Evolutionary conservation across 2,797 vertebrate genomes (phyloP).

Genomic region (Mormyrus hasselquistii): DNA sequence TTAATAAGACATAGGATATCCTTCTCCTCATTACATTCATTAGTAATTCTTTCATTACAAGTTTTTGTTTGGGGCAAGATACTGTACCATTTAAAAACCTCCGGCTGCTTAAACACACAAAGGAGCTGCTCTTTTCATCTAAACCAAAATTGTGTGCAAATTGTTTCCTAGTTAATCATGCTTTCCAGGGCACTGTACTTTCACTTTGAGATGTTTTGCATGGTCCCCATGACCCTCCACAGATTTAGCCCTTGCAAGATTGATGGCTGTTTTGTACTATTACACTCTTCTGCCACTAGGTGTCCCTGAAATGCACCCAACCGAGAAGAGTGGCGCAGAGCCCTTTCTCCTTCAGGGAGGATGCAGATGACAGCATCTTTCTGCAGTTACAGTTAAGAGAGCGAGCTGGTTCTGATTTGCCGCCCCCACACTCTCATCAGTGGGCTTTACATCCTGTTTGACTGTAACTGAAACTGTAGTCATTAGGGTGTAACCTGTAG

Average conservation of each 20-base stretch:
- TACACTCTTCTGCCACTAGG: slow-evolving; percentile 14
- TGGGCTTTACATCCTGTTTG: neutral
- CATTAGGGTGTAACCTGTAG: neutral
- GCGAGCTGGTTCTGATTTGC: neutral
- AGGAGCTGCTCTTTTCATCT: neutral
- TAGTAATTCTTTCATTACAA: neutral
- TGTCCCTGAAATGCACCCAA: neutral
- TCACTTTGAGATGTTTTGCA: neutral
- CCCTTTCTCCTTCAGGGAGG: slow-evolving; percentile 27
- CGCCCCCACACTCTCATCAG: neutral
- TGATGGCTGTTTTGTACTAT: neutral
- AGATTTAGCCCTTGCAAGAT: neutral
- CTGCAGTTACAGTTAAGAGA: slow-evolving; percentile 10
- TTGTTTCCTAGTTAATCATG: neutral
- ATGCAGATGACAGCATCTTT: slow-evolving; percentile 44
- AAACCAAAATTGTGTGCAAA: neutral
- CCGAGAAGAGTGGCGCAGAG: slow-evolving; percentile 21
- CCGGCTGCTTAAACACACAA: neutral
- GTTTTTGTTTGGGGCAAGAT: neutral
- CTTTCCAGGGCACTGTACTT: neutral
- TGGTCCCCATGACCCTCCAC: neutral
- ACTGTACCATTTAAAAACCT: neutral
- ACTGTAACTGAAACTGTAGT: neutral
- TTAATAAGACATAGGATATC: neutral
- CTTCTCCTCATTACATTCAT: neutral